Evolutionary conservation across 2,113 vertebrate genomes (phyloP), one percentile per base, ranked within the genome.

Genomic region (Myotis davidii): DNA sequence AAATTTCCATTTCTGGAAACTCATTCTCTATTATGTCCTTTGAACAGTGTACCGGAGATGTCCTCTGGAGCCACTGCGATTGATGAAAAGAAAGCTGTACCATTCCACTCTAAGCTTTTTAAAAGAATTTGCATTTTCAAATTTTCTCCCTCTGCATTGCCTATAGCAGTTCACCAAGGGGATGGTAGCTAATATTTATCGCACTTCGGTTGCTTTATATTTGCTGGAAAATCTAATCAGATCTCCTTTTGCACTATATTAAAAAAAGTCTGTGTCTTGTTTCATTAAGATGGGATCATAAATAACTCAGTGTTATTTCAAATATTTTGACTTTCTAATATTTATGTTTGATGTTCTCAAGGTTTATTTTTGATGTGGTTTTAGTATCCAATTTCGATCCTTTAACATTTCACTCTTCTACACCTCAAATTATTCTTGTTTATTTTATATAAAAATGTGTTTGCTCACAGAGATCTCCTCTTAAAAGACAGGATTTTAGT

Each of bases 221-320:
- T 48, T 91, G 39, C 42, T 78, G 21, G 7, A 54, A 90, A 92
- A 92, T 92, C 32, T 78, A 65, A 85, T 72, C 27, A 13, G 25
- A 39, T 45, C 6, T 77, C 20, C n/a, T 78, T 56, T 37, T 52
- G 12, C 7, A 67, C n/a, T 72, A 42, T 74, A 78, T 27, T 90
- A 25, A 65, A 95, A 94, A 0, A 25, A 1, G 6, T 83, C 64
- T 72, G 5, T 81, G 32, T 50, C 72, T 90, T 89, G 3, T 74
- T 97, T 94, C 92, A 94, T 90, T 92, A 95, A 85, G 61, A 67
- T 23, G 0, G 27, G 1, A 70, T 6, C 18, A 88, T 61, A 93
- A 50, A 91, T 77, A 85, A 69, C 14, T 96, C 50, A 76, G 4
- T 34, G 45, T 59, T 74, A 61, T 64, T 85, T 92, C 54, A 92